Evolutionary conservation across 1,140 invertebrate genomes (phyloP).

Genomic region (Drosophila pallidifrons): DNA sequence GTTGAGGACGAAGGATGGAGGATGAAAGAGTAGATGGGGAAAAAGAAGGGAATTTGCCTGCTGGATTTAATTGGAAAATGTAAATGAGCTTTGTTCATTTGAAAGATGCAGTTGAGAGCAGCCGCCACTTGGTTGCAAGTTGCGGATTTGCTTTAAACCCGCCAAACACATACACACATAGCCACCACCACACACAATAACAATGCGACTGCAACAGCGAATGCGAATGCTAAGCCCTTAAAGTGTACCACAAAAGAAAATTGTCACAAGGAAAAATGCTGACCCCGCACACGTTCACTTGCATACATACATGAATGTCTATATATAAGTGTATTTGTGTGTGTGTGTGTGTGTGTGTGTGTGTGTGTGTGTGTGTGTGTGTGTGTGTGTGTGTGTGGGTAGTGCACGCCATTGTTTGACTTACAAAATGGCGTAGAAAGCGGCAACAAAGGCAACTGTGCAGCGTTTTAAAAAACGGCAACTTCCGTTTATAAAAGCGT

Average conservation of each 20-base stretch:
- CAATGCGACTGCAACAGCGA: slow-evolving; percentile 19
- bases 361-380: slow-evolving; percentile 1
- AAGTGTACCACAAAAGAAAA: slow-evolving; percentile 74
- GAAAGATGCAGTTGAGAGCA: slow-evolving; percentile 74
- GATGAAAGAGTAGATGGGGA: slow-evolving; percentile 19
- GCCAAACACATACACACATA: slow-evolving; percentile 21
- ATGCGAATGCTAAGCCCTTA: slow-evolving; percentile 62
- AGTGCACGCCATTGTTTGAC: slow-evolving; percentile 73
- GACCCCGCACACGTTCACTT: slow-evolving; percentile 50
- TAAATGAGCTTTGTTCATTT: slow-evolving; percentile 83
- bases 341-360: slow-evolving; percentile 24
- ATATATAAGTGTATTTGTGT: neutral
- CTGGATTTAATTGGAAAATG: slow-evolving; percentile 82
- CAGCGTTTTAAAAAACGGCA: slow-evolving; percentile 67
- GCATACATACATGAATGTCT: slow-evolving; percentile 27
- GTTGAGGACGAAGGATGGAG: neutral
- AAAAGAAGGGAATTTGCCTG: slow-evolving; percentile 39
- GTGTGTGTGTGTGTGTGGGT: slow-evolving; percentile 23
- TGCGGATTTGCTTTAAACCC: slow-evolving; percentile 73
- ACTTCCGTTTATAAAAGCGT: slow-evolving; percentile 80
- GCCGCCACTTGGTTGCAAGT: slow-evolving; percentile 65
- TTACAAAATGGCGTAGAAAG: slow-evolving; percentile 81
- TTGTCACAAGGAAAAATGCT: slow-evolving; percentile 60
- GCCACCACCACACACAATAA: slow-evolving; percentile 20
- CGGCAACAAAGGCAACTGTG: slow-evolving; percentile 69